Evolutionary conservation across 2,797 vertebrate species (phyloP), one percentile per base, ranked within the genome.

Genomic region (Tolypeutes matacus): DNA sequence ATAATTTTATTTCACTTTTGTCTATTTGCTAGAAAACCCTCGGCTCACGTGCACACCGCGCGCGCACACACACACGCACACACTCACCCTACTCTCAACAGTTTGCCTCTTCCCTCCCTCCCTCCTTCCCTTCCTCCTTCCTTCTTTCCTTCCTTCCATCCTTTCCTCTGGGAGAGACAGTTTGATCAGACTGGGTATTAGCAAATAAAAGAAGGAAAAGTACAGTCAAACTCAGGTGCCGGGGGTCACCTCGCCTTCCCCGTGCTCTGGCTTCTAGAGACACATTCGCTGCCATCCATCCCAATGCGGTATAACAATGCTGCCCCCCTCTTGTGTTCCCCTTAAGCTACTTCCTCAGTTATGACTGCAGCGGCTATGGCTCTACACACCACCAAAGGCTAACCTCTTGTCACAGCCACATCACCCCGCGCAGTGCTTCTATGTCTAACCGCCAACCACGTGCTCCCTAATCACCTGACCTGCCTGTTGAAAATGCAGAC

Each of bases 1-100:
- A 67, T 86, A 62, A 67, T 29, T 91, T 93, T 27, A 73, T n/a
- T 87, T 94, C 27, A 75, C 53, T 60, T 80, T 69, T 87, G 64
- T 46, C 34, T 64, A 76, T 31, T 39, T 4, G 15, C 23, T 78
- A 87, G 65, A 76, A 87, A 88, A 83, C 10, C 11, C 7, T 31
- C 17, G 4, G 53, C n/a, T n/a, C n/a, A n/a, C 34, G 11, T 18
- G 18, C 65, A 42, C 34, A 46, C 5, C 9, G 39, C 18, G 49
- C 29, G 49, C 34, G 20, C 29, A 34, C 34, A 76, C 42, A 51
- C 18, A 64, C 20, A 56, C 36, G 29, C 34, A 76, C 42, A 51
- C 18, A 64, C 20, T 42, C 36, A 18, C 78, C 49, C 29, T 46
- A 46, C n/a, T 92, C 53, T 12, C 81, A 51, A 88, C 3, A 49